These are phyloP conservation scores for Spilarctia lutea DNA, from an alignment of 2,888 invertebrate species.

Conservation along the genomic window DNA sequence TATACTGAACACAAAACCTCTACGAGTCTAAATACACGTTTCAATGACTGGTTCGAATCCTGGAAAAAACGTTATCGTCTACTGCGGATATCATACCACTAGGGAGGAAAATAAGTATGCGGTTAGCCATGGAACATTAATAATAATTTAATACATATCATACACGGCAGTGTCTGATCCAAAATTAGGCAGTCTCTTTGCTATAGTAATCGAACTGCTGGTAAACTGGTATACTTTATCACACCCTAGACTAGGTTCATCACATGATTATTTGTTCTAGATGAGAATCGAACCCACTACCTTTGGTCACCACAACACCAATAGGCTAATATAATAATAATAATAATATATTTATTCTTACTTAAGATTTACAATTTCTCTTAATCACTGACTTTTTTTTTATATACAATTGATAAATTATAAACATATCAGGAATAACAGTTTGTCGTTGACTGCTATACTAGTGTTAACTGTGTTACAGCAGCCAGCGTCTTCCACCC, in stretches of 20 bases:
- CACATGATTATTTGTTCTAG: background rate
- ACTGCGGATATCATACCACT: background rate
- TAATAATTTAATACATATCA: background rate
- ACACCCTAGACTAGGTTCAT: background rate
- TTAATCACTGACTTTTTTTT: no score
- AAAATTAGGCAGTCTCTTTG: background rate
- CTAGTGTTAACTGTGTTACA: no score
- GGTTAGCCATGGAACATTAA: background rate
- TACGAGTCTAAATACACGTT: background rate
- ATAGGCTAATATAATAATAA: background rate
- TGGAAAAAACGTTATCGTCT: background rate
- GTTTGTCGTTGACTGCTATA: no score
- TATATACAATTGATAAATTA: no score
- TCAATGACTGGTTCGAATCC: background rate
- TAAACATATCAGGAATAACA: no score
- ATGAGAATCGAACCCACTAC: background rate
- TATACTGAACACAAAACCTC: constrained; percentile 16
- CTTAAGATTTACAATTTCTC: no score
- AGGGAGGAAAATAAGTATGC: background rate
- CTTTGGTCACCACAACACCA: background rate
- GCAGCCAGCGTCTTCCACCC: no score
- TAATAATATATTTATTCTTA: no score
- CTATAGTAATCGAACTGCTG: background rate
- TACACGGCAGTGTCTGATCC: background rate
- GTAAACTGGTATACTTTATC: no score